A percentile compares a stretch with the other conserved stretches of the same genome.
Conservation (phyloP, 35 echinoderm and acorn worm species). For the Heliocidaris tuberculata region DNA sequence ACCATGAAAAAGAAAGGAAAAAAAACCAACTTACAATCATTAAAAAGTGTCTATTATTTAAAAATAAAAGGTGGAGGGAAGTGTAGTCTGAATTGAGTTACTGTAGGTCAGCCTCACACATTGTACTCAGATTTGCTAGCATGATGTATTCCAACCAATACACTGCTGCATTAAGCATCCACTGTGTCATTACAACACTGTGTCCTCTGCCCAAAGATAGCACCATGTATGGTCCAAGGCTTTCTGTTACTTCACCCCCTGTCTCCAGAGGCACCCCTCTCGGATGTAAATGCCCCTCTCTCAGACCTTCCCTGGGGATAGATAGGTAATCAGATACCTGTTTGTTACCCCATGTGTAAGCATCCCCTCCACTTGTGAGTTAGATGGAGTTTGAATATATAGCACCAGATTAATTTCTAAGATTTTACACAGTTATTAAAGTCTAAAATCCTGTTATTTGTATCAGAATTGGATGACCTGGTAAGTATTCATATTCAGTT, state of each 20-base stretch:
- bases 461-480: too few relatives aligned
- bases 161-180: not conserved
- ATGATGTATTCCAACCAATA: too few relatives aligned
- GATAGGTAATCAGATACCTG: too few relatives aligned
- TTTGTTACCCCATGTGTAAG: not conserved
- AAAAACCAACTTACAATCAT: too few relatives aligned
- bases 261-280: too few relatives aligned
- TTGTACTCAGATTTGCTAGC: not conserved
- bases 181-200: not conserved
- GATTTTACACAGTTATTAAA: too few relatives aligned
- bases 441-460: too few relatives aligned
- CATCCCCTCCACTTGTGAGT: not conserved
- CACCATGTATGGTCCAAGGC: not conserved
- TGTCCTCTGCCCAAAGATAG: not conserved
- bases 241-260: not conserved
- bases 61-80: not conserved
- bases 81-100: constrained; percentile 12
- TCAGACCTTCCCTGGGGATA: too few relatives aligned
- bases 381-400: not conserved
- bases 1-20: too few relatives aligned
- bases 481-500: too few relatives aligned
- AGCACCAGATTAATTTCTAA: not conserved
- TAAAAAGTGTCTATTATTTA: too few relatives aligned
- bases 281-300: too few relatives aligned
- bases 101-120: not conserved